phyloP scores from a whole-genome alignment of 2,797 vertebrate genomes.

The Choloepus didactylus region DNA sequence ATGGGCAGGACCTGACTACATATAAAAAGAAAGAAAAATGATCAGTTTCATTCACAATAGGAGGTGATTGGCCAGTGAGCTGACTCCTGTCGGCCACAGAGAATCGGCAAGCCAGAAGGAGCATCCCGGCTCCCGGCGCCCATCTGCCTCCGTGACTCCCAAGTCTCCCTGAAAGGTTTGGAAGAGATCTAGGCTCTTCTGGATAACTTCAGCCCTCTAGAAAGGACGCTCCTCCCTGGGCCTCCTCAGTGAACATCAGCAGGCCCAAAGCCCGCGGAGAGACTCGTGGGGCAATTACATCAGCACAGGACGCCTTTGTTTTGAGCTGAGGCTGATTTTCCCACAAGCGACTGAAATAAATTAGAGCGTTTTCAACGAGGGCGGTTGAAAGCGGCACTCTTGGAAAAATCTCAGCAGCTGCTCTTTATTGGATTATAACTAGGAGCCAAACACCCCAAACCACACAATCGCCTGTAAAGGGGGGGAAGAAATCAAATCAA shows the following conservation, averaged over 20 bases:
- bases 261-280: constrained; percentile 11
- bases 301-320: constrained; percentile 83
- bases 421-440: constrained; percentile 85
- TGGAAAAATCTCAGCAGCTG: constrained; percentile 84
- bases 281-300: constrained; percentile 73
- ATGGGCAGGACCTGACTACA: neutral
- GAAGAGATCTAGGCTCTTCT: constrained; percentile 14
- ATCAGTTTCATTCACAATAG: neutral
- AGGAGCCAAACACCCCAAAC: constrained; percentile 84
- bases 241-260: neutral
- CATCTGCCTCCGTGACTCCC: neutral
- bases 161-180: accelerated
- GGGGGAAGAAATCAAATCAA: constrained; percentile 80
- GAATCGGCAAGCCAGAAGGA: neutral
- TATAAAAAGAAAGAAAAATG: neutral
- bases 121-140: neutral
- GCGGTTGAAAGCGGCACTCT: constrained; percentile 82
- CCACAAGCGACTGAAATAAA: constrained; percentile 85
- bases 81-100: neutral
- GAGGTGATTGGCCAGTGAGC: neutral
- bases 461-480: constrained; percentile 82
- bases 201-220: neutral
- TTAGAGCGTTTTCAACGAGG: constrained; percentile 83
- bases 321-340: constrained; percentile 75
- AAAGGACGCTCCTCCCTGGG: constrained; percentile 44